Evolutionary conservation across 2,797 vertebrate species (phyloP), one percentile per base, ranked within the genome.

Genomic region (Margarornis squamiger): DNA sequence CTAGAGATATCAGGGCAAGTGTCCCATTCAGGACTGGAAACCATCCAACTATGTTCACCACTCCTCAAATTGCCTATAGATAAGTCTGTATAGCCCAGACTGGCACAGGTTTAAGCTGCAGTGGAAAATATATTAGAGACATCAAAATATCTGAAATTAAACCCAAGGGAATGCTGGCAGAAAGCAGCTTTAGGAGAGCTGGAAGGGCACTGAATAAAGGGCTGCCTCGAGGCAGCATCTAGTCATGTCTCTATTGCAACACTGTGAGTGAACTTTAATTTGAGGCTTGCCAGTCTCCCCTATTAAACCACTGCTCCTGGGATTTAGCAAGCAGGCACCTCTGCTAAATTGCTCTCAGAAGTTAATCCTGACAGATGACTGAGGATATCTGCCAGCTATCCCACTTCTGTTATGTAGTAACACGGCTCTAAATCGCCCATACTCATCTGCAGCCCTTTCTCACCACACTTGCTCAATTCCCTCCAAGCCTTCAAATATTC

Each of bases 81-180:
- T 71, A 78, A 76, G 27, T 51, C 71, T 70, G 71, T 21, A 49
- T 4, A 83, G 71, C 81, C 86, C 82, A 70, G 76, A 65, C 23
- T 52, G 54, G 73, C 66, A 84, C 36, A n/a, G 63, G 66, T 46
- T 95, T 78, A 70, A 94, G 80, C 92, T 95, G 90, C 93, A 91
- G 38, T 73, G 79, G 94, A 94, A 96, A 96, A 96, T 78, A 84
- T 14, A 95, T 88, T 30, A 80, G 63, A 88, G 65, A 86, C 27
- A 26, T 95, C 52, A 82, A 95, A 97, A 96, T 32, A 19, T 61
- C 66, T 59, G 73, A 48, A 92, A 89, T 79, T 46, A 89, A 95
- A 78, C 55, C 80, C 84, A 9, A 36, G 70, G 93, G 93, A 91
- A 77, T 32, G 72, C 72, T 86, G 89, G 67, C 83, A 89, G 57